Conservation (phyloP, 1,140 invertebrate species). For the Oryctes rhinoceros region DNA sequence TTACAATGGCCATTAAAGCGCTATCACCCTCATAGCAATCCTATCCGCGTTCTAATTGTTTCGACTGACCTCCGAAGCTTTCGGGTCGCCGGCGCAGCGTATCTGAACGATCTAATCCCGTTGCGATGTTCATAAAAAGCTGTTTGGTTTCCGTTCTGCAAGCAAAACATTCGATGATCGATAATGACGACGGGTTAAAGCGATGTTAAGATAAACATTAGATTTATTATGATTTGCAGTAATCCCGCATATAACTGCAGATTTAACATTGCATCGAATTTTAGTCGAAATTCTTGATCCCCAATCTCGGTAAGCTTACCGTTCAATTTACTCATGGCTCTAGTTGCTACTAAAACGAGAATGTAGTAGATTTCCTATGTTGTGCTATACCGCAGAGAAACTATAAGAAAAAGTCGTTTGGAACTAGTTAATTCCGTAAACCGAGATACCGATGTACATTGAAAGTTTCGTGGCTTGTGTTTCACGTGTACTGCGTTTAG, state of each 20-base stretch:
- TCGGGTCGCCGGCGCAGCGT: too few relatives aligned
- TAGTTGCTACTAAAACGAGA: too few relatives aligned
- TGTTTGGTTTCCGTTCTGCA: not conserved
- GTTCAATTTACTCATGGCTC: not conserved
- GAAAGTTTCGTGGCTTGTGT: too few relatives aligned
- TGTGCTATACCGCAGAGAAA: too few relatives aligned
- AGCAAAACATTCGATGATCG: not conserved
- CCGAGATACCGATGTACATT: too few relatives aligned
- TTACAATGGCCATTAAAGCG: not conserved
- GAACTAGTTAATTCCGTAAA: too few relatives aligned
- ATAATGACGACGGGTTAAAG: not conserved
- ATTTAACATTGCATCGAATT: not conserved
- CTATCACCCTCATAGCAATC: not conserved
- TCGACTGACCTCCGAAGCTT: not conserved
- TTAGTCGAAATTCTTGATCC: not conserved
- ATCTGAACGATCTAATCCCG: not conserved
- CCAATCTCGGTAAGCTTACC: not conserved
- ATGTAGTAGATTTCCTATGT: too few relatives aligned
- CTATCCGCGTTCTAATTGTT: not conserved
- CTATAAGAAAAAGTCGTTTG: too few relatives aligned
- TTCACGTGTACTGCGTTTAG: too few relatives aligned
- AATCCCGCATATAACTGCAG: not conserved
- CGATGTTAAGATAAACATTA: constrained; percentile 1
- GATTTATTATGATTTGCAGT: not conserved
- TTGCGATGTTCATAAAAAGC: not conserved